Conservation (phyloP, 1,140 invertebrate genomes). For the Leptestheria dahalacensis region DNA sequence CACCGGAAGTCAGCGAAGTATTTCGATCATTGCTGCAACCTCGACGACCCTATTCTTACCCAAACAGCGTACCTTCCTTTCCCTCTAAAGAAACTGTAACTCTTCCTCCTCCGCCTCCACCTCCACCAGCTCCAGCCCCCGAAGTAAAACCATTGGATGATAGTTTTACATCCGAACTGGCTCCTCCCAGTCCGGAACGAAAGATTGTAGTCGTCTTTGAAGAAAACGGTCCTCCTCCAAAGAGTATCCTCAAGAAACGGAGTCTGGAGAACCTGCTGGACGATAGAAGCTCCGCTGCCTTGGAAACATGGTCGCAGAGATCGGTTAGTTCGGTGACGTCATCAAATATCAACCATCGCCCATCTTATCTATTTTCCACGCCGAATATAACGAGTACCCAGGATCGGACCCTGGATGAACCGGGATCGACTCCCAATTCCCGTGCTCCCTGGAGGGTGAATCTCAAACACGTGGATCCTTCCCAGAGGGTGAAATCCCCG, state of each 20-base stretch:
- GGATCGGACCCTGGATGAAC: not conserved
- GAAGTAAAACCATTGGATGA: no score
- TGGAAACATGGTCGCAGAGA: not conserved
- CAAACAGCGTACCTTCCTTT: no score
- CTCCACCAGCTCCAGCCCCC: no score
- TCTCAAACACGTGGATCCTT: slow-evolving; percentile 10
- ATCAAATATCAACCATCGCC: not conserved
- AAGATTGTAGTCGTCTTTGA: slow-evolving; percentile 11
- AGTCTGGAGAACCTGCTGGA: slow-evolving; percentile 10
- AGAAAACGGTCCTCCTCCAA: slow-evolving; percentile 5
- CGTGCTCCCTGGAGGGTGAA: slow-evolving; percentile 8
- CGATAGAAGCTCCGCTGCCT: not conserved
- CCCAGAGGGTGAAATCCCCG: not conserved
- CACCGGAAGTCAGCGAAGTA: not conserved
- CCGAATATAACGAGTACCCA: not conserved
- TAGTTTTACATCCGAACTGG: no score
- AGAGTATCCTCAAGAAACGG: slow-evolving; percentile 15
- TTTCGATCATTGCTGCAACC: slow-evolving; percentile 6
- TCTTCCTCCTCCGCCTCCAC: no score
- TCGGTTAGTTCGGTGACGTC: not conserved
- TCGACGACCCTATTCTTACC: not conserved
- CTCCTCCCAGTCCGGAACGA: not conserved
- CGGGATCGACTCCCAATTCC: not conserved
- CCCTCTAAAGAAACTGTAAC: not conserved
- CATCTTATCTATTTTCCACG: not conserved